Percentiles rank a stretch among this genome's conserved stretches.
Conservation (phyloP, 2,797 vertebrate genomes). For the Silurus aristotelis region DNA sequence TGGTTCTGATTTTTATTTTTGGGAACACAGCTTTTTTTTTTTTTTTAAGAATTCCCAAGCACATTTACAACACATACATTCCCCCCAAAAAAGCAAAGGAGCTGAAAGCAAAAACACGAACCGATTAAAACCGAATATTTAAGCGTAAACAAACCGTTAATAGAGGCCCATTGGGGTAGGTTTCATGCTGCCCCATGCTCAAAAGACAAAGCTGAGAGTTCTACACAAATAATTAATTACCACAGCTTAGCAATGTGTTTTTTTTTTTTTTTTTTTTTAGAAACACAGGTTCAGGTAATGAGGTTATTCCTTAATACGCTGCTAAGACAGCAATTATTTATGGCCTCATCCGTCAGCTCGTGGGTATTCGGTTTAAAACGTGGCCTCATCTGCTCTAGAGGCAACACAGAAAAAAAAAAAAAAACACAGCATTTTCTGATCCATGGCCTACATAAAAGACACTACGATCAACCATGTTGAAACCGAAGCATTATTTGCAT, state of each 20-base stretch:
- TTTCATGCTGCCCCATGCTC: neutral
- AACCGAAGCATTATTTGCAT: neutral
- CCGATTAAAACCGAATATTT: too few species aligned
- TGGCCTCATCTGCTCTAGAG: neutral
- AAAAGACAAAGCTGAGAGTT: too few species aligned
- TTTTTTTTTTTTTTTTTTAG: neutral
- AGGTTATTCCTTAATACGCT: neutral
- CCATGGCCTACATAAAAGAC: neutral
- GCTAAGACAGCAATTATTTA: slow-evolving; percentile 22
- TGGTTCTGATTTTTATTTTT: too few species aligned
- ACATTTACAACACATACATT: too few species aligned
- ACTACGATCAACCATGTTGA: neutral
- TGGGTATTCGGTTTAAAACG: slow-evolving; percentile 1
- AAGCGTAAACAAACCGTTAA: neutral
- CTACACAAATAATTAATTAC: neutral
- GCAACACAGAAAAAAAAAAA: neutral
- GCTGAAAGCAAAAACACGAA: too few species aligned
- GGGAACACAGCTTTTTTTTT: too few species aligned
- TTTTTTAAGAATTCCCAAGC: too few species aligned
- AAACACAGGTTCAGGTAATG: slow-evolving; percentile 21
- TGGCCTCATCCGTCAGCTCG: slow-evolving; percentile 17
- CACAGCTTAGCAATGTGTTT: neutral
- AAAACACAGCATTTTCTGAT: neutral
- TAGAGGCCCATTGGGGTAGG: neutral
- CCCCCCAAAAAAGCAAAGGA: too few species aligned